Conservation (phyloP, 2,797 vertebrate genomes). For the Sphaeramia orbicularis region DNA sequence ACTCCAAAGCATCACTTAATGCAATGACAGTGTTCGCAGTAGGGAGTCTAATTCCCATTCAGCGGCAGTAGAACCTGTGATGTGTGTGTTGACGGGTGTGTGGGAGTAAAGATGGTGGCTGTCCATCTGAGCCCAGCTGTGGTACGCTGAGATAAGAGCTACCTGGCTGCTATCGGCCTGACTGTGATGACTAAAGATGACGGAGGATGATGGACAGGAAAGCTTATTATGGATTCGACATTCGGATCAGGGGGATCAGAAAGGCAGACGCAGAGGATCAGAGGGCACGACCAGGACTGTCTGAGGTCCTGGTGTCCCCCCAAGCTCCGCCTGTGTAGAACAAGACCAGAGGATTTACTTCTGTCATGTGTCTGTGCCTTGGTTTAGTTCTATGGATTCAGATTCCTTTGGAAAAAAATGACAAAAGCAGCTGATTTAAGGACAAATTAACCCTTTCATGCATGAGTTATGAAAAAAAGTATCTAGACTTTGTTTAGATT, state of each 20-base stretch:
- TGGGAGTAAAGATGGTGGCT: slow-evolving; percentile 24
- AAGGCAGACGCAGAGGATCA: slow-evolving; percentile 16
- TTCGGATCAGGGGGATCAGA: slow-evolving; percentile 56
- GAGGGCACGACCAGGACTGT: slow-evolving; percentile 21
- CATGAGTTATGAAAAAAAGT: too few species aligned
- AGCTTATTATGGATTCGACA: slow-evolving; percentile 60
- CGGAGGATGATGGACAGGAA: slow-evolving; percentile 57
- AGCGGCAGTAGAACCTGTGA: too few species aligned
- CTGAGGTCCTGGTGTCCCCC: background rate
- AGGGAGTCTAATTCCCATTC: too few species aligned
- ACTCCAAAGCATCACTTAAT: too few species aligned
- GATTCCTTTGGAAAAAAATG: slow-evolving; percentile 3
- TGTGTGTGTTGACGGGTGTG: slow-evolving; percentile 14
- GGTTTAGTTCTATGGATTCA: slow-evolving; percentile 5
- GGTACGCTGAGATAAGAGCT: slow-evolving; percentile 57
- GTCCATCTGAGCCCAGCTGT: slow-evolving; percentile 44
- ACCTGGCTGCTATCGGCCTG: slow-evolving; percentile 49
- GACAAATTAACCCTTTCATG: too few species aligned
- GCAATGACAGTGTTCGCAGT: too few species aligned
- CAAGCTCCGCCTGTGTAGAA: slow-evolving; percentile 10
- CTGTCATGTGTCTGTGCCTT: background rate
- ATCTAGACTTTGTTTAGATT: too few species aligned
- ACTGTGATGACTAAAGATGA: slow-evolving; percentile 51
- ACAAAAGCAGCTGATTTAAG: slow-evolving; percentile 3
- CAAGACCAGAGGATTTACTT: slow-evolving; percentile 5